Evolutionary conservation across 2,888 invertebrate species (phyloP).

Genomic region (Anthophora plumipes): DNA sequence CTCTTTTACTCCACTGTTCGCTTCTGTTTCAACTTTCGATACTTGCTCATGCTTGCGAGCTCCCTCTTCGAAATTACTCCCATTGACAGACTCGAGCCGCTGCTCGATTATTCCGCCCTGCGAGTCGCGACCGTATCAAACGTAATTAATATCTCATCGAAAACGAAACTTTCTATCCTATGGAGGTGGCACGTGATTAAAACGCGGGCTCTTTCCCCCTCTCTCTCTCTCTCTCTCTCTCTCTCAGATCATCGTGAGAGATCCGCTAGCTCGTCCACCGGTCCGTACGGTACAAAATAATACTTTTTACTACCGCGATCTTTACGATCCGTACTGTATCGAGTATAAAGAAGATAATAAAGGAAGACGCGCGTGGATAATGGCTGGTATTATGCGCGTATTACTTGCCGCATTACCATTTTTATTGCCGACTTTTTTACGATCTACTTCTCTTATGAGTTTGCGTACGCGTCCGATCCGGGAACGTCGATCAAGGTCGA

Average conservation of each 20-base stretch:
- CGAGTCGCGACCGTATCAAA: conserved; percentile 39
- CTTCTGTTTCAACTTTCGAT: too few relatives aligned
- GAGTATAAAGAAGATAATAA: conserved; percentile 73
- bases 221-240: neutral
- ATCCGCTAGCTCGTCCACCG: conserved; percentile 7
- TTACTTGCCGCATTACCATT: conserved; percentile 73
- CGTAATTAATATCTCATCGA: conserved; percentile 63
- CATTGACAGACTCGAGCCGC: conserved; percentile 60
- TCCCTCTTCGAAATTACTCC: too few relatives aligned
- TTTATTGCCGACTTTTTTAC: conserved; percentile 72
- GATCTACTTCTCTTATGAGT: conserved; percentile 63
- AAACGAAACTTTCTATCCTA: conserved; percentile 58
- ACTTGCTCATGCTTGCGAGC: too few relatives aligned
- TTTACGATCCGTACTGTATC: conserved; percentile 72
- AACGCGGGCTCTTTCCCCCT: too few relatives aligned
- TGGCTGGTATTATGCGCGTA: conserved; percentile 72
- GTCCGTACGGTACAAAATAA: conserved; percentile 63
- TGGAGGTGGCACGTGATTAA: conserved; percentile 18
- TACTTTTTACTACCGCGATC: conserved; percentile 72
- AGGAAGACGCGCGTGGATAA: conserved; percentile 72
- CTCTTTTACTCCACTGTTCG: neutral
- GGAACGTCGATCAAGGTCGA: conserved; percentile 64
- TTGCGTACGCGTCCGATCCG: conserved; percentile 41
- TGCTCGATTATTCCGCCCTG: conserved; percentile 58
- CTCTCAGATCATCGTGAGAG: neutral